Conservation (phyloP, 1,140 invertebrate genomes). For the Antheraea pernyi region DNA sequence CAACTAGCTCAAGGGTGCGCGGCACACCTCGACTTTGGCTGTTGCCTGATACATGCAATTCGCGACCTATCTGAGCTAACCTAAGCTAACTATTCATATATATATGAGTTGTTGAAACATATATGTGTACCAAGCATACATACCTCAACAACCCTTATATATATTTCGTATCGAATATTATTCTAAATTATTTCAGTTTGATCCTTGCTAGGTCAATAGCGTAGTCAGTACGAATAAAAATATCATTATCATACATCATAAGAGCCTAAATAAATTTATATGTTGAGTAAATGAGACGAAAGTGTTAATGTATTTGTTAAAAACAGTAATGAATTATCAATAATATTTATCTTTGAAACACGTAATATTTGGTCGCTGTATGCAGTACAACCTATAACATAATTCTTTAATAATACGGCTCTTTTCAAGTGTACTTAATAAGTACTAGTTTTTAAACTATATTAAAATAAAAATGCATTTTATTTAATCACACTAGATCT, state of each 20-base stretch:
- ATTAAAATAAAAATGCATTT: background rate
- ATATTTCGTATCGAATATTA: too few relatives aligned
- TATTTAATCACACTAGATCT: background rate
- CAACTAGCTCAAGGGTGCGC: too few relatives aligned
- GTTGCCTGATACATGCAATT: too few relatives aligned
- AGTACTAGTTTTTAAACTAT: too few relatives aligned
- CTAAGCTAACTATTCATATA: too few relatives aligned
- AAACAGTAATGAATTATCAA: constrained; percentile 4
- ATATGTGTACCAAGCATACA: too few relatives aligned
- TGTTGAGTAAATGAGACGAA: background rate
- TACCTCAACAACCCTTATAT: too few relatives aligned
- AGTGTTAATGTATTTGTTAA: background rate
- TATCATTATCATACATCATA: background rate
- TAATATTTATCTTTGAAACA: constrained; percentile 12
- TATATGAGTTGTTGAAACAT: too few relatives aligned
- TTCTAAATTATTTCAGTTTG: too few relatives aligned
- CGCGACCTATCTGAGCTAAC: too few relatives aligned
- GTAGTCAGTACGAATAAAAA: background rate
- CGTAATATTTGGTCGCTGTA: constrained; percentile 60
- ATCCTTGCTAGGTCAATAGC: too few relatives aligned
- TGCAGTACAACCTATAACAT: constrained; percentile 31
- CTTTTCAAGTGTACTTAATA: background rate
- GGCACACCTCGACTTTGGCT: too few relatives aligned
- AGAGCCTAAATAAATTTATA: constrained; percentile 1
- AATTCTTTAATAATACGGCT: constrained; percentile 14